phyloP scores from a whole-genome alignment of 2,797 vertebrate genomes.

The Petrocephalus sullivani region DNA sequence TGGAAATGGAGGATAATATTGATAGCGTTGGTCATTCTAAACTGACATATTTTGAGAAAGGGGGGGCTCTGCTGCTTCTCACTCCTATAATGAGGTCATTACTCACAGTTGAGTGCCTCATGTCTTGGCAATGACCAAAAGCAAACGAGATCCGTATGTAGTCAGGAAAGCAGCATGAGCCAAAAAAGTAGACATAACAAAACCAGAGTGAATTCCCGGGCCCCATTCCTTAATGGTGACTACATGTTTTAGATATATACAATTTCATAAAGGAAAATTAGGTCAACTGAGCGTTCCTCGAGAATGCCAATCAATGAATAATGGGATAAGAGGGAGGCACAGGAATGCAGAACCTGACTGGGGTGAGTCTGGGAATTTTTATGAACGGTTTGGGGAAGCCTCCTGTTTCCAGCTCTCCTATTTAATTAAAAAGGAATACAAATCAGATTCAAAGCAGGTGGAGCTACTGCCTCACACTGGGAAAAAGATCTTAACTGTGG shows the following conservation, averaged over 20 bases:
- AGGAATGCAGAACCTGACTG: neutral
- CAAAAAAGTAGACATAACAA: slow-evolving; percentile 43
- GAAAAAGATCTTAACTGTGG: neutral
- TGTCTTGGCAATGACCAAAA: slow-evolving; percentile 24
- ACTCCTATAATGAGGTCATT: slow-evolving; percentile 37
- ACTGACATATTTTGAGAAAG: neutral
- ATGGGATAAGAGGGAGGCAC: slow-evolving; percentile 9
- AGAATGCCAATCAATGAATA: slow-evolving; percentile 19
- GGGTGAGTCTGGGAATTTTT: neutral
- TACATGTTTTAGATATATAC: slow-evolving; percentile 27
- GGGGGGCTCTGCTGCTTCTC: slow-evolving; percentile 21
- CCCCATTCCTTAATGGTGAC: slow-evolving; percentile 40
- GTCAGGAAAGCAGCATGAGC: slow-evolving; percentile 26
- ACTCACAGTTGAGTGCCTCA: slow-evolving; percentile 29
- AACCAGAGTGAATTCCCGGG: slow-evolving; percentile 33
- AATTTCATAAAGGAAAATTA: slow-evolving; percentile 30
- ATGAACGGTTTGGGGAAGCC: neutral
- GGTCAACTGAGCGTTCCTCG: slow-evolving; percentile 26
- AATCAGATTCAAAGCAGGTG: neutral
- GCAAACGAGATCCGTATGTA: slow-evolving; percentile 36
- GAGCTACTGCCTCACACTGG: neutral
- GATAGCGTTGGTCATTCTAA: slow-evolving; percentile 25
- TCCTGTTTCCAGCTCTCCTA: neutral
- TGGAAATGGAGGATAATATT: neutral
- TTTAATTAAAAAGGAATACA: slow-evolving; percentile 5